Evolutionary conservation across 2,113 vertebrate genomes (phyloP).

Genomic region (Pterocles orientalis): DNA sequence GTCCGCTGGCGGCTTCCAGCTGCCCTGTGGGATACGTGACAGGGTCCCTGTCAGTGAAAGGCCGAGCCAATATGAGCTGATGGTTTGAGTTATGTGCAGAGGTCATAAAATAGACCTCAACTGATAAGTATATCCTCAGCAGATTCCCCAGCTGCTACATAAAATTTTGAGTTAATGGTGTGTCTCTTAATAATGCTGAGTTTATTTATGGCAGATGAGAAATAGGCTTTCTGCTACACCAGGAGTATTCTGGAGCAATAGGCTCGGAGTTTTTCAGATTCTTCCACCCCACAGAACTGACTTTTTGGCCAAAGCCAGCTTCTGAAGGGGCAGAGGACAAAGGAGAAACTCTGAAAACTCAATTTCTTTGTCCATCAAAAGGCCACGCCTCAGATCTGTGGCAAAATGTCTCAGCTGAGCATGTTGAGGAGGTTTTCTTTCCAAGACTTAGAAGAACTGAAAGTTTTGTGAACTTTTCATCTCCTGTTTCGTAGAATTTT

Average conservation of each 20-base stretch:
- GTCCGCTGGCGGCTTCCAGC: slow-evolving; percentile 33
- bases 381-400: not conserved
- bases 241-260: not conserved
- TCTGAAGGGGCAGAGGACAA: not conserved
- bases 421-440: not conserved
- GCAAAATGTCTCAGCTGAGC: not conserved
- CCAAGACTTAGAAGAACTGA: not conserved
- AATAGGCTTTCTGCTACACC: not conserved
- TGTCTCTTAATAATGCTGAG: slow-evolving; percentile 3
- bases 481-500: not conserved
- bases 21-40: slow-evolving; percentile 46
- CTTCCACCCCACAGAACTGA: not conserved
- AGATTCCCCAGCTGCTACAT: slow-evolving; percentile 25
- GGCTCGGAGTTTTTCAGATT: not conserved
- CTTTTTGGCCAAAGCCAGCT: not conserved
- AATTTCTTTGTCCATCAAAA: not conserved
- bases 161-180: not conserved
- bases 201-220: not conserved
- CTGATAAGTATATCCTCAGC: slow-evolving; percentile 18
- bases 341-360: not conserved
- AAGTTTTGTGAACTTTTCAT: not conserved
- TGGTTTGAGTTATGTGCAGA: not conserved
- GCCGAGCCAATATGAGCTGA: slow-evolving; percentile 16
- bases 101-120: not conserved
- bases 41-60: slow-evolving; percentile 33